These are phyloP conservation scores for Strigamia maritima DNA, from an alignment of 2,888 invertebrate species.

Conservation along the genomic window DNA sequence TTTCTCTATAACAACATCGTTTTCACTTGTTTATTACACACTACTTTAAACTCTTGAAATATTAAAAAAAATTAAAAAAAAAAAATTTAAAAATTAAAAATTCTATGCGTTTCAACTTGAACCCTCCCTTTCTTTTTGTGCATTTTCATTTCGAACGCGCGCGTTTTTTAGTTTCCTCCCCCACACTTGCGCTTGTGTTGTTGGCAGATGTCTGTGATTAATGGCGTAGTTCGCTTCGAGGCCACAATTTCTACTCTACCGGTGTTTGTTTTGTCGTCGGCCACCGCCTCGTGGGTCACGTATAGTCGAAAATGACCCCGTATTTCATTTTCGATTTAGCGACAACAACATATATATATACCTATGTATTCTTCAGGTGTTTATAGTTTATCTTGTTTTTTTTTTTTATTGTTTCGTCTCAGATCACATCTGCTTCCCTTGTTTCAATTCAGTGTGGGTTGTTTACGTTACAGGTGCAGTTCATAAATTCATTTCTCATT, in stretches of 20 bases:
- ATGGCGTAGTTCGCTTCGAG: background rate
- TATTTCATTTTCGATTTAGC: constrained; percentile 14
- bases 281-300: background rate
- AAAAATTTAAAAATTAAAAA: background rate
- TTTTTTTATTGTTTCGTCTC: background rate
- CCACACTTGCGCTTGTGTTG: background rate
- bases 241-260: constrained; percentile 7
- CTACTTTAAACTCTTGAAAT: background rate
- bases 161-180: background rate
- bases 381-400: background rate
- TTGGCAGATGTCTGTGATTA: constrained; percentile 21
- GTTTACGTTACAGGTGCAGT: background rate
- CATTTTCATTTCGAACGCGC: background rate
- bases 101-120: background rate
- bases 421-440: background rate
- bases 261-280: constrained; percentile 8
- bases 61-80: background rate
- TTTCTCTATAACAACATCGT: no score
- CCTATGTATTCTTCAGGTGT: background rate
- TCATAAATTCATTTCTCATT: background rate
- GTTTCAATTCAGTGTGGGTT: background rate
- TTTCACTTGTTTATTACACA: no score
- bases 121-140: background rate
- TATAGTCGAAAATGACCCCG: background rate
- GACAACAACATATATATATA: no score